Evolutionary conservation across 2,113 vertebrate genomes (phyloP).

Genomic region (Rhadina sibilatrix): DNA sequence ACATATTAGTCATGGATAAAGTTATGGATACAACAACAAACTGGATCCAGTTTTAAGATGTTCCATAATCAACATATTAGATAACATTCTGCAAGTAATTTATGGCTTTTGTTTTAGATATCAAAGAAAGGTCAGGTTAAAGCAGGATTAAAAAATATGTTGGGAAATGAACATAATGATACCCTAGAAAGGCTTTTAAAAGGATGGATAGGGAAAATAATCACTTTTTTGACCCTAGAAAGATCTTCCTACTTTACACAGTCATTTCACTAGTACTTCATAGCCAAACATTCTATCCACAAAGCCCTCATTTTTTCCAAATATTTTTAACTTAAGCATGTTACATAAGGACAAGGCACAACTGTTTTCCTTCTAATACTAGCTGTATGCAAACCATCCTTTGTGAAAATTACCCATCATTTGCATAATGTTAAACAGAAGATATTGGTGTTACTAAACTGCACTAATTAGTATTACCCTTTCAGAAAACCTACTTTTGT

Average conservation of each 20-base stretch:
- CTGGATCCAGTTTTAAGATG: neutral
- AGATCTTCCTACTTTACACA: neutral
- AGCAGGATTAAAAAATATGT: neutral
- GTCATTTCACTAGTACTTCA: neutral
- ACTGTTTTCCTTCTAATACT: neutral
- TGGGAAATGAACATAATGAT: neutral
- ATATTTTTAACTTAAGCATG: neutral
- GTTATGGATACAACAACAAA: neutral
- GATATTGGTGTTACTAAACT: neutral
- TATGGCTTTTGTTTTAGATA: neutral
- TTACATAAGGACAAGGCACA: neutral
- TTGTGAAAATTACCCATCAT: neutral
- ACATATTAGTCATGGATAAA: neutral
- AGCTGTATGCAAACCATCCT: neutral
- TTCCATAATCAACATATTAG: neutral
- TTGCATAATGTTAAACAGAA: neutral
- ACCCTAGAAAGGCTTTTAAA: neutral
- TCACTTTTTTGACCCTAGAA: neutral
- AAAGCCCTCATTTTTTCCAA: neutral
- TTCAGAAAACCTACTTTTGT: neutral
- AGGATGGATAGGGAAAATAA: neutral
- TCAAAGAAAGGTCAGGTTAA: neutral
- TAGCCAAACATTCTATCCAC: neutral
- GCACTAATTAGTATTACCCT: neutral
- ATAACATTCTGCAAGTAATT: neutral